Evolutionary conservation across 2,797 vertebrate genomes (phyloP).

Genomic region (Numenius phaeopus): DNA sequence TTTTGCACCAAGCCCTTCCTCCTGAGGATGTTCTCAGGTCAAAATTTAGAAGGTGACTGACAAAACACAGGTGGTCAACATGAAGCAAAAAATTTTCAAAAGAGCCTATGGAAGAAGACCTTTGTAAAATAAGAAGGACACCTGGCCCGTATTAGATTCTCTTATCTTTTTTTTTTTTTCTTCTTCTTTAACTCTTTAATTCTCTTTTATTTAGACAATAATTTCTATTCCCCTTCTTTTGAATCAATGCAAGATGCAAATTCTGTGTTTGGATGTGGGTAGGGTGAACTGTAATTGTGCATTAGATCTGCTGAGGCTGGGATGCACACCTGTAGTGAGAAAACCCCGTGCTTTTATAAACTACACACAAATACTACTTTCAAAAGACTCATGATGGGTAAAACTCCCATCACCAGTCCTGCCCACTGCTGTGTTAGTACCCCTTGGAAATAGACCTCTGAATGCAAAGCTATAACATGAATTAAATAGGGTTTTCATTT

Average conservation of each 20-base stretch:
- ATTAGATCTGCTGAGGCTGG: background rate
- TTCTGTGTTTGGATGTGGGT: background rate
- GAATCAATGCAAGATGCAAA: accelerated
- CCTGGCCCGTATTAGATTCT: background rate
- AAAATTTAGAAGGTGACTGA: background rate
- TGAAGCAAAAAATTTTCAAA: background rate
- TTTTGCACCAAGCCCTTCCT: background rate
- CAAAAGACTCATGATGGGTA: background rate
- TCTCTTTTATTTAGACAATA: background rate
- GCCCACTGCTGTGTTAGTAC: background rate
- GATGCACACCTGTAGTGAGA: background rate
- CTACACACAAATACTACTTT: background rate
- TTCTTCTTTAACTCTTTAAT: background rate
- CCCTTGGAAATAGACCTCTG: background rate
- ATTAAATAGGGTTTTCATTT: background rate
- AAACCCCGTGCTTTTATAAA: background rate
- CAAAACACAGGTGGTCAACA: background rate
- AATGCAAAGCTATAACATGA: background rate
- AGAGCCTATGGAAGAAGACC: background rate
- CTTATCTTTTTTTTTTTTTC: background rate
- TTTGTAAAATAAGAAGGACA: background rate
- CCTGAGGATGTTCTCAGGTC: background rate
- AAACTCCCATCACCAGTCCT: background rate
- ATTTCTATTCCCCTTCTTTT: background rate
- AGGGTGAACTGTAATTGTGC: background rate